phyloP scores from a whole-genome alignment of 2,113 vertebrate species.

The Charina bottae region DNA sequence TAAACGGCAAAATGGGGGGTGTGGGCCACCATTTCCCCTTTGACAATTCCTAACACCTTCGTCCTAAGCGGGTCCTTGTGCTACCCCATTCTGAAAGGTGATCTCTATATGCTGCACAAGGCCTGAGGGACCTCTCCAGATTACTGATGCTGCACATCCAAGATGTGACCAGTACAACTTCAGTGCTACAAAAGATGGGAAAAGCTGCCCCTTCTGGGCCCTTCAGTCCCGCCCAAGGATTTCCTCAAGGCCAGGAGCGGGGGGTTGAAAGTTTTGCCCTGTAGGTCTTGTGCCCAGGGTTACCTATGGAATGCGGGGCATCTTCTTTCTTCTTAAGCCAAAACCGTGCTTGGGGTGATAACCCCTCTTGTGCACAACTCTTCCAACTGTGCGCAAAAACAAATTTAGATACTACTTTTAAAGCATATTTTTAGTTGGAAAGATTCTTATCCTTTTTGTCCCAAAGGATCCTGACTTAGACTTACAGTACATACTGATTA shows the following conservation, averaged over 20 bases:
- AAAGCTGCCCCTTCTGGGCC: neutral
- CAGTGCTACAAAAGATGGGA: neutral
- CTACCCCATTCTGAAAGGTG: neutral
- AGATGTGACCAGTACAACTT: neutral
- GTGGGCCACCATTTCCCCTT: neutral
- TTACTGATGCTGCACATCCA: neutral
- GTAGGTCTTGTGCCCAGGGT: neutral
- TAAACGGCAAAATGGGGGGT: neutral
- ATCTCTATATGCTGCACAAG: neutral
- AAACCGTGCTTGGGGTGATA: neutral
- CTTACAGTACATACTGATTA: conserved; percentile 65
- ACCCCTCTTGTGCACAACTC: neutral
- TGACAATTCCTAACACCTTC: neutral
- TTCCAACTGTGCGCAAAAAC: conserved; percentile 28
- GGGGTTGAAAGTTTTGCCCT: neutral
- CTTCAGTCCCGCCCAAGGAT: neutral
- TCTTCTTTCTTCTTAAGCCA: conserved; percentile 20
- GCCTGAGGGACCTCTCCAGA: neutral
- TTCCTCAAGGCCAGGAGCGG: neutral
- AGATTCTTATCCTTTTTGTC: conserved; percentile 63
- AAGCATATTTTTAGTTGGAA: conserved; percentile 31
- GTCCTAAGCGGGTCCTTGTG: neutral
- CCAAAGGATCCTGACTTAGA: conserved; percentile 59
- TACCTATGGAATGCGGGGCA: conserved; percentile 15
- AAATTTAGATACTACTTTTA: neutral